Base-by-base conservation (phyloP, 2,797 vertebrate species). In the Kryptopterus vitreolus region DNA sequence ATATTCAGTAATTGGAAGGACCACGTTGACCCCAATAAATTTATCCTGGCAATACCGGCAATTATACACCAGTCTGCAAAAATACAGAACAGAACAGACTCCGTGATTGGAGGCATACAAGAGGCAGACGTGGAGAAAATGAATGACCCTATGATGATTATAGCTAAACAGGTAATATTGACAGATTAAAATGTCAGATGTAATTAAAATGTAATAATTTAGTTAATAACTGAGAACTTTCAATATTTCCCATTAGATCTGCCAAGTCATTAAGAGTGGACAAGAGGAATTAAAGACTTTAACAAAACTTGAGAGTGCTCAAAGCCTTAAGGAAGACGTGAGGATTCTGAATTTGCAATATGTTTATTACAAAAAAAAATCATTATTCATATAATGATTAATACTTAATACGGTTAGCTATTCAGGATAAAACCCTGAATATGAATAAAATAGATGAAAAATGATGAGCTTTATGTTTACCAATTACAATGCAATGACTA, bases 211-310 rank as follows among this genome's bases (percentile, higher is more conserved):
- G 35, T n/a, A n/a, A n/a, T n/a, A n/a, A n/a, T 43, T 35, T 66
- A 66, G n/a, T 66, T 43, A 43, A 24, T 66, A 24, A 43, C 38
- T 66, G 10, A 43, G 35, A 43, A 33, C 48, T 20, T 48, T 59
- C 9, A 46, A 43, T 81, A 33, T 68, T 68, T 81, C 13, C 53
- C 58, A 48, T 74, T 29, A 86, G 79, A 80, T 86, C 15, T 86
- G 82, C 35, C 77, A 77, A 68, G 50, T 71, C 31, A 73, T 80
- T 48, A 82, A 83, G 66, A 82, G 74, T 75, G 66, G 80, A 80
- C 75, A 78, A 53, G 62, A 38, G 16, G 35, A 77, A 62, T 58
- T 83, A 33, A 82, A 74, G 46, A 78, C 68, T 63, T 70, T 84
- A 78, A 80, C 69, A 58, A 29, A 57, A 77, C 9, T 59, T 18